Evolutionary conservation across 2,888 invertebrate species (phyloP).

Genomic region (Phasia obesa): DNA sequence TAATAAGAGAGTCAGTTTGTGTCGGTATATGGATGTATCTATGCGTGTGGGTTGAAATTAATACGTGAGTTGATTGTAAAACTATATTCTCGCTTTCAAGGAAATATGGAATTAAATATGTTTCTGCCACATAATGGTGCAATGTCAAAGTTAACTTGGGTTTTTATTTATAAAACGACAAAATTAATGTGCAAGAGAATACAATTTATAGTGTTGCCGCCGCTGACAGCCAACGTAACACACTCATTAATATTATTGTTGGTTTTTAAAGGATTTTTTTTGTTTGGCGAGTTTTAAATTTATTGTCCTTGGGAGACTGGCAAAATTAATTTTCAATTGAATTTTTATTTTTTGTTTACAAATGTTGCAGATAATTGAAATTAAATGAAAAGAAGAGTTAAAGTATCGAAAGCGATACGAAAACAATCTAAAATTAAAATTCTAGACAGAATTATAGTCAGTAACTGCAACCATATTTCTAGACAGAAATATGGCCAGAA

Average conservation of each 20-base stretch:
- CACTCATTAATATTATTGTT: conserved; percentile 47
- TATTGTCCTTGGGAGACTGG: conserved; percentile 47
- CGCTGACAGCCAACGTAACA: conserved; percentile 37
- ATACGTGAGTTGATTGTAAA: conserved; percentile 66
- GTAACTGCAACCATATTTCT: neutral
- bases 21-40: no score
- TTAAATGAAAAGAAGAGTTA: no score
- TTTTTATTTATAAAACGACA: conserved; percentile 42
- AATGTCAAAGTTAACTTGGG: conserved; percentile 68
- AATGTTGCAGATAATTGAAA: no score
- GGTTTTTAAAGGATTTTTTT: conserved; percentile 31
- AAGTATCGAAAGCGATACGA: no score
- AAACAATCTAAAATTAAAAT: neutral
- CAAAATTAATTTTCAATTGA: conserved; percentile 55
- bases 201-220: conserved; percentile 48
- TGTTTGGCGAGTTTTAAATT: conserved; percentile 25
- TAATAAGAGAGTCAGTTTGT: neutral
- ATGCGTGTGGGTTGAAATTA: conserved; percentile 27
- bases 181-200: conserved; percentile 44
- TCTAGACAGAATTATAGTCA: neutral
- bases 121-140: conserved; percentile 46
- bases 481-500: no score
- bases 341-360: conserved; percentile 19
- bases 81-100: conserved; percentile 42
- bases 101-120: conserved; percentile 40